Evolutionary conservation across 2,113 vertebrate species (phyloP).

Genomic region (Crotalus horridus): DNA sequence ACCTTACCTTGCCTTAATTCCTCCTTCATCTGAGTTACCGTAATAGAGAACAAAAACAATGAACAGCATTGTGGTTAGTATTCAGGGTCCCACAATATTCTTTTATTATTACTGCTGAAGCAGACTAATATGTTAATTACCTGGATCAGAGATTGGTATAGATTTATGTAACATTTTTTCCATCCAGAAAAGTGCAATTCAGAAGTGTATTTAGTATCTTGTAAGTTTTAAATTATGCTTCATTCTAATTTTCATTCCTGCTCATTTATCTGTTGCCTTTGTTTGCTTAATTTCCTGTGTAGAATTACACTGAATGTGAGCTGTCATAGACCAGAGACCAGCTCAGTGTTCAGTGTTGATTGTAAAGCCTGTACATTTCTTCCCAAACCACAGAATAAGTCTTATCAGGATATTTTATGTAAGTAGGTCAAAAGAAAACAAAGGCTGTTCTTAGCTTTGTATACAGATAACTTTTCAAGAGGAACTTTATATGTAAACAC

Average conservation of each 20-base stretch:
- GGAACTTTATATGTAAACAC: background rate
- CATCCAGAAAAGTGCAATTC: background rate
- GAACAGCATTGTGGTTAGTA: background rate
- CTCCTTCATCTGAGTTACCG: background rate
- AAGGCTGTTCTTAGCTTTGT: slow-evolving; percentile 46
- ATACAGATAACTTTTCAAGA: slow-evolving; percentile 38
- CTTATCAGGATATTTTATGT: slow-evolving; percentile 46
- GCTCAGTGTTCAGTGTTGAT: slow-evolving; percentile 45
- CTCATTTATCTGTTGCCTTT: background rate
- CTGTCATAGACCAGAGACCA: slow-evolving; percentile 37
- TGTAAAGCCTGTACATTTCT: slow-evolving; percentile 30
- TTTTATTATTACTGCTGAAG: background rate
- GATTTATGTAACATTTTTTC: background rate
- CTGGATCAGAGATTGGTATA: background rate
- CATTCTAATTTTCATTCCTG: slow-evolving; percentile 20
- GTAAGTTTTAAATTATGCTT: slow-evolving; percentile 5
- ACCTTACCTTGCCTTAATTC: background rate
- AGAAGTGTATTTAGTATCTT: background rate
- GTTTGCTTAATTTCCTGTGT: slow-evolving; percentile 44
- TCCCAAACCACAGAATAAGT: slow-evolving; percentile 48
- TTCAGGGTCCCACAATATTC: background rate
- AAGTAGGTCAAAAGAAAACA: slow-evolving; percentile 63
- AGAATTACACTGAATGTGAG: slow-evolving; percentile 28
- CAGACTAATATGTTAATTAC: background rate
- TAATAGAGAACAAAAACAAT: background rate